Evolutionary conservation across 2,113 vertebrate species (phyloP), one percentile per base, ranked within the genome.

Genomic region (Prunella fulvescens): DNA sequence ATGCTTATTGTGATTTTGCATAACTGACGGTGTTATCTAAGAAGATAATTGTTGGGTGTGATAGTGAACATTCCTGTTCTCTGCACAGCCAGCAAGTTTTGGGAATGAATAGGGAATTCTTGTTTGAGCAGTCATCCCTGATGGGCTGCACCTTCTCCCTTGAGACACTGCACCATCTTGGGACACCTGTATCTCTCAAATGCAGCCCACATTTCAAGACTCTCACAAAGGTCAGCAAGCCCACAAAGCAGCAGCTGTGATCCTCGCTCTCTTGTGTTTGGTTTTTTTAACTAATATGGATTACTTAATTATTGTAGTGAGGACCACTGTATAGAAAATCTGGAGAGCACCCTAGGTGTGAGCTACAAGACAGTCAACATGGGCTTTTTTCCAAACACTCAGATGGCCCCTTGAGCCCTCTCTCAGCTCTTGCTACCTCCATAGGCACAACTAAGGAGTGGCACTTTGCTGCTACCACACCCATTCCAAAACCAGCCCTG

Each of bases 161-260:
- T 35, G 51, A 79, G 33, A 84, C 51, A 4, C 47, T 3, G 14
- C 23, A 44, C 18, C 29, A 60, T 40, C 29, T 48, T 50, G 64
- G 37, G 42, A 66, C 28, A 35, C 23, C 14, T 3, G 0, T 25
- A 19, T 57, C 45, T 77, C 42, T 42, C 18, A 81, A 80, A 77
- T 0, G 3, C 45, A 77, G 25, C 1, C 0, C 8, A 2, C 0
- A 0, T 85, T 77, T 88, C 58, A 64, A 56, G 45, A 37, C 25
- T 69, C 24, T 56, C 6, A 9, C 22, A 53, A 92, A 93, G 54
- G 33, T 18, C 54, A 65, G 54, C 28, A 57, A 86, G 28, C 15
- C 25, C 39, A 57, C 29, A 61, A 54, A 35, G 35, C 39, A 57
- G 51, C 0, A 3, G 42, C 13, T 83, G 35, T 71, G 72, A 66